A percentile compares a stretch with the other conserved stretches of the same genome.
Conservation (phyloP, 2,797 vertebrate species). For the Epinephelus coioides region DNA sequence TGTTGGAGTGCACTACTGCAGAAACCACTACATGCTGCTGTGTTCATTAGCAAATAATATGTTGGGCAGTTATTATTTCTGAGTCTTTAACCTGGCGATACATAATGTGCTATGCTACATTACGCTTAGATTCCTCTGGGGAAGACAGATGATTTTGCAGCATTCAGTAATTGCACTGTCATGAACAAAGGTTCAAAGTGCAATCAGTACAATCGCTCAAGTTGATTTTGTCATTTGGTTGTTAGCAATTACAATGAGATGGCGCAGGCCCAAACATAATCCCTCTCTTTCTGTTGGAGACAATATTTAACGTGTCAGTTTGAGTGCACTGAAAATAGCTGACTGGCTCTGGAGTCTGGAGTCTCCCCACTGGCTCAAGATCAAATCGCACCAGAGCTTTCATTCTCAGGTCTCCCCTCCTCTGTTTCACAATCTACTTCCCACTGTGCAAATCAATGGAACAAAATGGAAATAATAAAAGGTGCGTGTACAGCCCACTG, state of each 20-base stretch:
- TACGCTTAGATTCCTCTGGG: slow-evolving; percentile 41
- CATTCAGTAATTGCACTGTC: slow-evolving; percentile 41
- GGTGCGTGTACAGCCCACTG: slow-evolving; percentile 16
- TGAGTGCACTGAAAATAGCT: slow-evolving; percentile 47
- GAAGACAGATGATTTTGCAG: slow-evolving; percentile 34
- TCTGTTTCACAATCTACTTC: slow-evolving; percentile 46
- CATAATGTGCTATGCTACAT: slow-evolving; percentile 36
- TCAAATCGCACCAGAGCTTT: slow-evolving; percentile 51
- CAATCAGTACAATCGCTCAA: slow-evolving; percentile 38
- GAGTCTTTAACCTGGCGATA: slow-evolving; percentile 48
- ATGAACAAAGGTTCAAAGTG: slow-evolving; percentile 51
- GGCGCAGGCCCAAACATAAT: slow-evolving; percentile 39
- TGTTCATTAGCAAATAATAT: slow-evolving; percentile 52
- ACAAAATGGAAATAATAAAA: slow-evolving; percentile 25
- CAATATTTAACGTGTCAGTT: slow-evolving; percentile 60
- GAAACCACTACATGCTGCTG: slow-evolving; percentile 31
- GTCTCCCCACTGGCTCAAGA: slow-evolving; percentile 53
- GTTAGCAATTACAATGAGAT: slow-evolving; percentile 62
- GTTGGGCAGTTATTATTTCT: slow-evolving; percentile 37
- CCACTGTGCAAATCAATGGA: slow-evolving; percentile 42
- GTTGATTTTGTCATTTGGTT: slow-evolving; percentile 53
- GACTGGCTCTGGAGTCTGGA: slow-evolving; percentile 39
- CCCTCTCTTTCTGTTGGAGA: slow-evolving; percentile 42
- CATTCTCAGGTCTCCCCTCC: slow-evolving; percentile 27
- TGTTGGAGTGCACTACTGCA: slow-evolving; percentile 12